Base-by-base conservation (phyloP, 1,140 invertebrate genomes). In the Cotesia chilonis region DNA sequence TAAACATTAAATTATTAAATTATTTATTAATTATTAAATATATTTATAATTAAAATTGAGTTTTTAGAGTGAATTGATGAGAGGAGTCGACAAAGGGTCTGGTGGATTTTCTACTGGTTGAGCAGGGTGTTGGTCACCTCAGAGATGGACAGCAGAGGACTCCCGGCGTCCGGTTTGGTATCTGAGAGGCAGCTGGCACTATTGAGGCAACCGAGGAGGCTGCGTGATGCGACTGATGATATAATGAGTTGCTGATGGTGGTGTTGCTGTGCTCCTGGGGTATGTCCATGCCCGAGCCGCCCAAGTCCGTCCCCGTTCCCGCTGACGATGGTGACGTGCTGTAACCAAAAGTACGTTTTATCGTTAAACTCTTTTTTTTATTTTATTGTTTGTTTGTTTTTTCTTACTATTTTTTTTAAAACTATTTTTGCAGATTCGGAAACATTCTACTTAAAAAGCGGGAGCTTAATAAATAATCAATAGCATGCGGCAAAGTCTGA, bases 61-160 rank as follows among this genome's bases (percentile, higher is more conserved):
- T 47, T 47, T 47, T 47, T 10, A 47, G 41, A 47, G 41, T 47
- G 6, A 6, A 47, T 3, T 47, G 41, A 2, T 47, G 41, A 47
- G 6, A 47, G 5, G 38, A 5, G 38, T 9, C 4, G 10, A 37
- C 28, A 12, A 12, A 63, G 57, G 36, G 17, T 35, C 28, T 71
- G 60, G 75, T 74, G 51, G 77, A 74, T 59, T 73, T 76, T 76
- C 80, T 88, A 91, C 84, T 92, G 91, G 84, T 92, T 92, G 85
- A 93, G 89, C 76, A 93, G 84, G 76, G 92, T 92, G 88, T 93
- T 93, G 81, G 92, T 93, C 89, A 94, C 92, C 90, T 93, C 92
- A 89, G 92, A 92, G 90, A 93, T 92, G 88, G 92, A 93, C 89
- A 93, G 80, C 89, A 94, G 78, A 90, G 92, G 92, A 92, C 92